These are phyloP conservation scores for Myotis lucifugus DNA, from an alignment of 2,113 vertebrate species.

Conservation along the genomic window DNA sequence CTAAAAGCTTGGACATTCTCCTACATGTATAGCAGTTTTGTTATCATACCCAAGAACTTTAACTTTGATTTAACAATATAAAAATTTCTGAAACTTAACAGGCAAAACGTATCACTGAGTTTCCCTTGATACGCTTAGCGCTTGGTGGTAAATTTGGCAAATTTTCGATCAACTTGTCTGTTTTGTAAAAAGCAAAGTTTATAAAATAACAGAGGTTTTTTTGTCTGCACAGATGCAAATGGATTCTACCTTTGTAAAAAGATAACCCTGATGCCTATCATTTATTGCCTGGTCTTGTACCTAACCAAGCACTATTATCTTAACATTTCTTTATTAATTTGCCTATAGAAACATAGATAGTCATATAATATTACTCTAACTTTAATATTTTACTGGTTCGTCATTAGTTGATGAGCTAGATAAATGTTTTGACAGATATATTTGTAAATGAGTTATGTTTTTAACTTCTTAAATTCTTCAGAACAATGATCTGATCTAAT, in stretches of 20 bases:
- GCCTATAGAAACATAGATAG: background rate
- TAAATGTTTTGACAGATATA: background rate
- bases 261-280: background rate
- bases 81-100: background rate
- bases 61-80: background rate
- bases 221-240: background rate
- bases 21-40: background rate
- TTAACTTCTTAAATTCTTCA: background rate
- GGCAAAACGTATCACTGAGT: background rate
- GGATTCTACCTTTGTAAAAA: background rate
- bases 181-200: background rate
- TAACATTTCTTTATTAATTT: background rate
- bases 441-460: background rate
- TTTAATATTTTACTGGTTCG: background rate
- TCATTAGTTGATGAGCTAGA: background rate
- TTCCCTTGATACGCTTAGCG: background rate
- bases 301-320: background rate
- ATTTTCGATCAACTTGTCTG: background rate
- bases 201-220: background rate
- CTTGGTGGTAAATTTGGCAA: background rate
- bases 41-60: background rate
- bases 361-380: background rate
- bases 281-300: background rate
- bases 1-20: background rate
- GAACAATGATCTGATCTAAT: background rate